Percentiles rank a stretch among this genome's conserved stretches.
These are phyloP conservation scores for Cassiopea andromeda DNA, from an alignment of 30 jellyfish, hydroid and myxozoan genomes.

Conservation along the genomic window DNA sequence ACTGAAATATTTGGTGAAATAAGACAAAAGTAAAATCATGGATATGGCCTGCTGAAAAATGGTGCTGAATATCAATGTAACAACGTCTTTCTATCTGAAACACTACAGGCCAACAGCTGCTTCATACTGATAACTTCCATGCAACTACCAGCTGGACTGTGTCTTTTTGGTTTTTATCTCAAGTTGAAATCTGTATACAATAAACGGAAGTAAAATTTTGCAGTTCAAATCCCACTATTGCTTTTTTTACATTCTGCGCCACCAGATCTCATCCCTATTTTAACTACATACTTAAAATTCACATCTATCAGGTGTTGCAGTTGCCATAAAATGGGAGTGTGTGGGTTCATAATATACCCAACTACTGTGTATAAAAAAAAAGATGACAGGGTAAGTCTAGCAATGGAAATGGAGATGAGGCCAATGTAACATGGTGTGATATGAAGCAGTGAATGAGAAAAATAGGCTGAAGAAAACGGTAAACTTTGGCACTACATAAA, in stretches of 20 bases:
- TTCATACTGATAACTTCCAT: neutral
- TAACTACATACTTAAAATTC: neutral
- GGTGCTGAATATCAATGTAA: neutral
- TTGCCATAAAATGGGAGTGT: no score
- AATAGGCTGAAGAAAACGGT: no score
- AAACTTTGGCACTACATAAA: no score
- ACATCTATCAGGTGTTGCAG: neutral
- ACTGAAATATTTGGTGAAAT: neutral
- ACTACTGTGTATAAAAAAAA: no score
- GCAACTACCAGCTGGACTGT: neutral
- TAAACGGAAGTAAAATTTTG: no score
- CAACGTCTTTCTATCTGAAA: neutral
- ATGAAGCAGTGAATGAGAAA: no score
- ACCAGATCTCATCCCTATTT: no score
- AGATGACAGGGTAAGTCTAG: no score
- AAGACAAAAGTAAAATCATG: neutral
- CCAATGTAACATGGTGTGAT: no score
- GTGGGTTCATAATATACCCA: no score
- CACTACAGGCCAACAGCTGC: neutral
- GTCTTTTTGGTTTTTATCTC: neutral
- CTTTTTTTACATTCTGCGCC: no score
- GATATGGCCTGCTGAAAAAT: neutral
- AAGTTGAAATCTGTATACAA: neutral
- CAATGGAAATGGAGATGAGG: no score
- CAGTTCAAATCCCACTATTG: neutral